Evolutionary conservation across 92 coral and sea anemone species (phyloP).

Genomic region (Chrysogorgia sp.): DNA sequence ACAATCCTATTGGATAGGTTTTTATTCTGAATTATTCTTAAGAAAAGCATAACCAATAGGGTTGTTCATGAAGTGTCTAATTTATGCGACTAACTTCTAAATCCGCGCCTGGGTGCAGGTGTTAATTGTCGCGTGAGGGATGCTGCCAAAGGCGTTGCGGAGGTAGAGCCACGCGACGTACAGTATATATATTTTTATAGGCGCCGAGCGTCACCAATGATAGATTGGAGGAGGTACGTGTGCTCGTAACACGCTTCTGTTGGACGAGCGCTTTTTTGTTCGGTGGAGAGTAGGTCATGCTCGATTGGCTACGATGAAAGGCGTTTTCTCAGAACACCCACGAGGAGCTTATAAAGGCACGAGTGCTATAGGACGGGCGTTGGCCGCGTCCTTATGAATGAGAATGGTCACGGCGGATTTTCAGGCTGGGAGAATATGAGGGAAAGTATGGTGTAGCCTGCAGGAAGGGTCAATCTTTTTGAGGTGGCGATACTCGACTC

Average conservation of each 20-base stretch:
- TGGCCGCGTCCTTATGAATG: conserved; percentile 8
- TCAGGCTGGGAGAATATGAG: not conserved
- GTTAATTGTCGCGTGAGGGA: not conserved
- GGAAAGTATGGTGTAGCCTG: not conserved
- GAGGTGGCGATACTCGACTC: conserved; percentile 8
- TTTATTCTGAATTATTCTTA: too few relatives aligned
- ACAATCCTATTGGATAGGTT: too few relatives aligned
- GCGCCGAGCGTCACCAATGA: not conserved
- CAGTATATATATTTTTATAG: not conserved
- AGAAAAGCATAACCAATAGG: too few relatives aligned
- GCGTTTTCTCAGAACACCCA: not conserved
- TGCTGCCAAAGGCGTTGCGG: conserved; percentile 3
- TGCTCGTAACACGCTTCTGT: conserved; percentile 22
- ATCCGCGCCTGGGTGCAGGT: too few relatives aligned
- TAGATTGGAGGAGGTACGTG: not conserved
- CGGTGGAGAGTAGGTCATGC: not conserved
- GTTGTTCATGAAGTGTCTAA: too few relatives aligned
- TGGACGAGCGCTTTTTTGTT: conserved; percentile 20
- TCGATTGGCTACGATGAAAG: not conserved
- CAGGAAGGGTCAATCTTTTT: conserved; percentile 19
- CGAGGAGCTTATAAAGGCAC: not conserved
- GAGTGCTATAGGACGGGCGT: not conserved
- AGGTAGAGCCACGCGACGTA: conserved; percentile 10
- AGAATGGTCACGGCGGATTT: not conserved
- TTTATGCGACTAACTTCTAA: too few relatives aligned